A percentile compares a stretch with the other conserved stretches of the same genome.
Conservation (phyloP, 2,888 invertebrate genomes). For the Xanthorhoe designata region DNA sequence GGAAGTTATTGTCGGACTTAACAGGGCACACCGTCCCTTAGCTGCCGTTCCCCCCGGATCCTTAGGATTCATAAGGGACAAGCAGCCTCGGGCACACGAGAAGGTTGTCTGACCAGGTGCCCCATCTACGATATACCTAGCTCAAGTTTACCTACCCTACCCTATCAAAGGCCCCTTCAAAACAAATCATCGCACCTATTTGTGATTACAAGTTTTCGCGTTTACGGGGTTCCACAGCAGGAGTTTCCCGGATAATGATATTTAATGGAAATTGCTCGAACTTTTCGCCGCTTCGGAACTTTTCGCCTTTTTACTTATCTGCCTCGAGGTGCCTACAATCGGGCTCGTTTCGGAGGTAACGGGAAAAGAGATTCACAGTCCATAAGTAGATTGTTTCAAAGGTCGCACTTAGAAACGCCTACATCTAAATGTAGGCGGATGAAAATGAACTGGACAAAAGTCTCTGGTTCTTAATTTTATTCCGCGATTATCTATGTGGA, state of each 20-base stretch:
- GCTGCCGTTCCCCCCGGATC: no score
- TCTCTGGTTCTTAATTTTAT: no score
- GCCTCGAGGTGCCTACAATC: slow-evolving; percentile 37
- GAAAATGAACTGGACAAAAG: no score
- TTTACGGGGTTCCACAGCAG: slow-evolving; percentile 34
- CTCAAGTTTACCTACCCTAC: not conserved
- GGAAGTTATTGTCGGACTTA: no score
- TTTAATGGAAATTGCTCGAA: slow-evolving; percentile 53
- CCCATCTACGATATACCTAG: no score
- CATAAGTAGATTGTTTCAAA: slow-evolving; percentile 20
- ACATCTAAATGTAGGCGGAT: not conserved
- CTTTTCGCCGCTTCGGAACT: slow-evolving; percentile 46
- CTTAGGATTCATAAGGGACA: no score
- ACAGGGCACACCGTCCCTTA: no score
- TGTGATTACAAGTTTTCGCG: slow-evolving; percentile 45
- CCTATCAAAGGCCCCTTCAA: slow-evolving; percentile 39
- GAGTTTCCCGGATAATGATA: slow-evolving; percentile 51
- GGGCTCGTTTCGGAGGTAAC: slow-evolving; percentile 24
- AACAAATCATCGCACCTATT: slow-evolving; percentile 47
- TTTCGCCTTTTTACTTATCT: slow-evolving; percentile 42
- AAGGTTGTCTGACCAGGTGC: no score
- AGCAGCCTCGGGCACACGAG: no score
- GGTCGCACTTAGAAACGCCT: slow-evolving; percentile 6
- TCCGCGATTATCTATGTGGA: no score
- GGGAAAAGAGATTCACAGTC: slow-evolving; percentile 12